Base-by-base conservation (phyloP, 2,888 invertebrate genomes). In the Thyatira batis region DNA sequence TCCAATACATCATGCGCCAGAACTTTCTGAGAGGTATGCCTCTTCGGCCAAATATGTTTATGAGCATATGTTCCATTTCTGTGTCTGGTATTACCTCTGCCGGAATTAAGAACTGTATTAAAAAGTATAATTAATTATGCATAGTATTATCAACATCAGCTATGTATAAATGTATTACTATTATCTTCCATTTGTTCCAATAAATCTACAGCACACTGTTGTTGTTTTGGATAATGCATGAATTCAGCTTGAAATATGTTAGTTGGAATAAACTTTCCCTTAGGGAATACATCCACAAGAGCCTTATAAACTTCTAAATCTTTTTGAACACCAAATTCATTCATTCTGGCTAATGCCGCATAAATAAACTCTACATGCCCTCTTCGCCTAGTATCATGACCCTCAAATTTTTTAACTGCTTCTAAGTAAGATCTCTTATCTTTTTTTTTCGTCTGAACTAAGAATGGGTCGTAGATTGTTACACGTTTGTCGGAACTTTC, bases 291-390 rank as follows among this genome's bases (percentile, higher is more conserved):
- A 78, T 98, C 95, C 39, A 98, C 88, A 49, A 99, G 76, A 20
- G 95, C 93, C 84, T 97, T 99, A 79, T 99, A 99, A 0, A 95
- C 95, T 72, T 96, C 96, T 17, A 97, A 74, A 80, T 98, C 98
- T 78, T 95, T 95, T 52, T 97, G 94, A 0, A 98, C 97, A 0
- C 96, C 97, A 85, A 96, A 99, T 54, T 96, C 95, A 64, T 97
- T 94, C 97, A 99, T 97, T 74, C 96, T 94, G 53, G 94, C 95
- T 59, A 99, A 84, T 0, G 98, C 98, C 0, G 97, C 94, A 78
- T 97, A 96, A 68, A 99, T 97, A 85, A 99, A 99, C 74, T 98
- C 98, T 0, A 98, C 97, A 82, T 98, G 97, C 45, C 98, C 98
- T 56, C 96, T 92, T 59, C 96, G 93, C 70, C 95, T 94, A 0